Evolutionary conservation across 2,113 vertebrate genomes (phyloP), one percentile per base, ranked within the genome.

Genomic region (Semicossyphus pulcher): DNA sequence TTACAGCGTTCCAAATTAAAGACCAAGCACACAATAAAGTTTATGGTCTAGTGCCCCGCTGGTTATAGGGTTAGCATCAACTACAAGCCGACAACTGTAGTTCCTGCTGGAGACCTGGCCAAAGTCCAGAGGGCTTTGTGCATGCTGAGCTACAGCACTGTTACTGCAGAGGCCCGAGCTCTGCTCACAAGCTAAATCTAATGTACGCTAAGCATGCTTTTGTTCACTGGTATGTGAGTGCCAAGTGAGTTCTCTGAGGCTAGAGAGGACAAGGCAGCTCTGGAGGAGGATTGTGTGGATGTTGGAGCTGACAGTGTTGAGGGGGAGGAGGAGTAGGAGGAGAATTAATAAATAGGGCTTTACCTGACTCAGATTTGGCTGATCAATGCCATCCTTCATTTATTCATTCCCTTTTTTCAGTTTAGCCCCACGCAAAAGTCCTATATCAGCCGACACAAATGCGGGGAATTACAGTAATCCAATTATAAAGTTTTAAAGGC

Each of bases 141-240:
- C 7, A 25, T 67, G 36, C 62, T 56, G 34, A 80, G 78, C 57
- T 63, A 63, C 64, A 69, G 51, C 25, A 57, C 51, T 7, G 56
- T 58, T 12, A 51, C n/a, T n/a, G n/a, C 60, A 10, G 61, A 74
- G 52, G 57, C 69, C 36, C 61, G 69, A 32, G 71, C 0, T 61
- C 49, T 0, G 32, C 48, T 10, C 41, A 31, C 29, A 63, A 63
- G 49, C 61, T 72, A 25, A 47, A 70, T 8, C 42, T 59, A 31
- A 58, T 59, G 61, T 45, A 20, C 10, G 37, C 32, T 34, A 53
- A 68, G 42, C 21, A 52, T 21, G 52, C 59, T 26, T 72, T 76
- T 16, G 72, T 76, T n/a, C 72, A 61, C 34, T 72, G 67, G 72
- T 66, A 59, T 10, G 44, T 60, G 3, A 54, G 54, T 3, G 62